A percentile compares a stretch with the other conserved stretches of the same genome.
Evolutionary conservation across 2,797 vertebrate genomes (phyloP).

Genomic region (Pseudomugil tenellus): DNA sequence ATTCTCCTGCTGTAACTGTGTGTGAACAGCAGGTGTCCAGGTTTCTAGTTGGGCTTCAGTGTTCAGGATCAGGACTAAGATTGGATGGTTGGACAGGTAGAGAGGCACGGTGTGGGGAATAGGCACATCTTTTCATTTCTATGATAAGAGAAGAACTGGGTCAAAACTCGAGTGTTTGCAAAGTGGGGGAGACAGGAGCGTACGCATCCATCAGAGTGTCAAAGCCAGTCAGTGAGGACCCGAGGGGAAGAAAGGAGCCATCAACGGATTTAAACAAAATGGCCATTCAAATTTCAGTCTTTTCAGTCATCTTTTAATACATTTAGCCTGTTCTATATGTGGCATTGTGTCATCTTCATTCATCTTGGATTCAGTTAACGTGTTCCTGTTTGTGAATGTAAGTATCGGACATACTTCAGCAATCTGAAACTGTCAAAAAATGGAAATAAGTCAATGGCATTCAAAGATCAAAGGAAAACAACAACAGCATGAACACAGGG

Average conservation of each 20-base stretch:
- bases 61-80: conserved; percentile 11
- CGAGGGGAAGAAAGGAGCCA: conserved; percentile 29
- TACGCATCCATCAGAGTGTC: conserved; percentile 53
- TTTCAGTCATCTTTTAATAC: neutral
- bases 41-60: conserved; percentile 22
- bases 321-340: conserved; percentile 1
- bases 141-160: conserved; percentile 75
- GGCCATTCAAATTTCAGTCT: conserved; percentile 35
- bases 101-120: conserved; percentile 12
- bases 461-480: conserved; percentile 39
- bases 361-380: neutral
- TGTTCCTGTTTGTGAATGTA: neutral
- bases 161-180: conserved; percentile 73
- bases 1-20: conserved; percentile 23
- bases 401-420: neutral
- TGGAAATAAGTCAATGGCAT: conserved; percentile 34
- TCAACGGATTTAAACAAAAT: conserved; percentile 59
- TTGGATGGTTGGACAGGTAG: conserved; percentile 14
- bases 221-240: conserved; percentile 48
- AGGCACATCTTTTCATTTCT: conserved; percentile 54
- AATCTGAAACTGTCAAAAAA: conserved; percentile 13
- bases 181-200: conserved; percentile 57
- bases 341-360: conserved; percentile 2
- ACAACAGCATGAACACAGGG: conserved; percentile 25
- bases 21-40: conserved; percentile 43